Evolutionary conservation across 2,797 vertebrate genomes (phyloP).

Genomic region (Amniataba percoides): DNA sequence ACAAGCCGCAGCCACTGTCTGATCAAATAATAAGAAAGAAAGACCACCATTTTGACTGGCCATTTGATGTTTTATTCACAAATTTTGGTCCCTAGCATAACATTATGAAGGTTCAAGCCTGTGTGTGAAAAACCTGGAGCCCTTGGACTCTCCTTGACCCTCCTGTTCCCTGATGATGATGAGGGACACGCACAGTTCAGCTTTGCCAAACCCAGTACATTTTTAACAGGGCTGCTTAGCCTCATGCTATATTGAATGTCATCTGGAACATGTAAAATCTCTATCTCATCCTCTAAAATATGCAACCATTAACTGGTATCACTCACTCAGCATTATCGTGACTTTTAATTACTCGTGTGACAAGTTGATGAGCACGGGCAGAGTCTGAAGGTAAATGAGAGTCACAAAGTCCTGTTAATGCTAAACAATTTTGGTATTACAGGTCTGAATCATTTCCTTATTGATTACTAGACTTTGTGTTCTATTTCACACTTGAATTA

Average conservation of each 20-base stretch:
- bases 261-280: constrained; percentile 77
- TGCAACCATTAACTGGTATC: constrained; percentile 78
- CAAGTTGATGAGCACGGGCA: constrained; percentile 71
- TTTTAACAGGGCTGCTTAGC: constrained; percentile 69
- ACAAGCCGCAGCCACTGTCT: not conserved
- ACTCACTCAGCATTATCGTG: constrained; percentile 79
- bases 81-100: not conserved
- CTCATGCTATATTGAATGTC: constrained; percentile 81
- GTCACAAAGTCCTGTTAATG: constrained; percentile 69
- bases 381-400: constrained; percentile 79
- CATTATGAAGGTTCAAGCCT: not conserved
- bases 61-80: not conserved
- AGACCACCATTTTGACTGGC: accelerated
- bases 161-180: constrained; percentile 37
- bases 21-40: not conserved
- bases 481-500: constrained; percentile 86
- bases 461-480: constrained; percentile 84
- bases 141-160: constrained; percentile 74
- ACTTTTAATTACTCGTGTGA: constrained; percentile 83
- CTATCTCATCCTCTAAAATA: constrained; percentile 76
- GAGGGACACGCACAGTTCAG: constrained; percentile 50
- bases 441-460: constrained; percentile 79
- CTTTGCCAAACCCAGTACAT: constrained; percentile 59
- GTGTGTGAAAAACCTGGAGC: constrained; percentile 43
- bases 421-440: constrained; percentile 74